Percentiles rank a stretch among this genome's conserved stretches.
These are phyloP conservation scores for Erynnis tages DNA, from an alignment of 2,888 invertebrate genomes.

Conservation along the genomic window DNA sequence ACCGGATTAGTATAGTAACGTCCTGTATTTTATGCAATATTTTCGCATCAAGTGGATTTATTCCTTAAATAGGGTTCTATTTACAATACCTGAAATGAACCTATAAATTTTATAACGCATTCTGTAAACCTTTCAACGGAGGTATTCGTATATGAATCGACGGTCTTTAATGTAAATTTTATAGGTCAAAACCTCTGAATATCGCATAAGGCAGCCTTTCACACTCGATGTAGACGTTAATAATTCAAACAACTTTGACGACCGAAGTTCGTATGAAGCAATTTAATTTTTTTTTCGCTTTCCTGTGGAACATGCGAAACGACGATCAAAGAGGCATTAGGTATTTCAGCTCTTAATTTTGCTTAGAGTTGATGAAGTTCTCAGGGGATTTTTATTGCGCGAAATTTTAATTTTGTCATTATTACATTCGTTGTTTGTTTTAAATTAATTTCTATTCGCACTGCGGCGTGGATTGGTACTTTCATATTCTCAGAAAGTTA, in stretches of 20 bases:
- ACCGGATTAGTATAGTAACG: too few species aligned
- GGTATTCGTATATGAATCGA: background rate
- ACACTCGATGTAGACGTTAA: slow-evolving; percentile 46
- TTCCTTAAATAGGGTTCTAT: too few species aligned
- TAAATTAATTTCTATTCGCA: too few species aligned
- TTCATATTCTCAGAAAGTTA: too few species aligned
- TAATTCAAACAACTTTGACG: slow-evolving; percentile 49
- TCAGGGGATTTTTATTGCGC: background rate
- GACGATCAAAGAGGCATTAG: slow-evolving; percentile 62
- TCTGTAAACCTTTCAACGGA: background rate
- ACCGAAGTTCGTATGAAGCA: slow-evolving; percentile 50
- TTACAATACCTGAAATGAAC: too few species aligned
- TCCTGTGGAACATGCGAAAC: slow-evolving; percentile 56
- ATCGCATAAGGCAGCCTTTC: slow-evolving; percentile 11
- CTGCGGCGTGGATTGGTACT: too few species aligned
- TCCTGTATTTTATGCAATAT: too few species aligned
- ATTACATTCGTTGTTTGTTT: too few species aligned
- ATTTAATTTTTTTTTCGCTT: slow-evolving; percentile 56
- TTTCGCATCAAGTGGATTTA: too few species aligned
- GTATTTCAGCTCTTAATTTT: slow-evolving; percentile 57
- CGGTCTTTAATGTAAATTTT: slow-evolving; percentile 12
- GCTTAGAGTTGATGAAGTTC: slow-evolving; percentile 29
- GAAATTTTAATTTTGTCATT: background rate
- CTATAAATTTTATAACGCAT: too few species aligned
- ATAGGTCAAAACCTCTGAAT: slow-evolving; percentile 11